A percentile compares a stretch with the other conserved stretches of the same genome.
Evolutionary conservation across 92 coral and sea anemone genomes (phyloP).

Genomic region (Galaxea fascicularis): DNA sequence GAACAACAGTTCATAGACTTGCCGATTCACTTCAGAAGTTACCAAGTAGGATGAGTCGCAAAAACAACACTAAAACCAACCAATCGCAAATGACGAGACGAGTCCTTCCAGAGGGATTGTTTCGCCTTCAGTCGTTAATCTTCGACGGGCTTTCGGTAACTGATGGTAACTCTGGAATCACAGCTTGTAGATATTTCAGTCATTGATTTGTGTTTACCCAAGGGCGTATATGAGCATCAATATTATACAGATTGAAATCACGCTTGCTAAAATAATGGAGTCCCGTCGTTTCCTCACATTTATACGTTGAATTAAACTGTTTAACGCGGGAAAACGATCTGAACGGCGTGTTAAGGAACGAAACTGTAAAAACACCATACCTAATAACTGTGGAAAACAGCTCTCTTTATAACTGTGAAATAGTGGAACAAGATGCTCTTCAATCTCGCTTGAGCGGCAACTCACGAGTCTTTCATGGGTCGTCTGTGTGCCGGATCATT

Average conservation of each 20-base stretch:
- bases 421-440: neutral
- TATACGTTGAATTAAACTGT: slow-evolving; percentile 95
- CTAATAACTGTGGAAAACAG: neutral
- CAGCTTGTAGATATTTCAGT: neutral
- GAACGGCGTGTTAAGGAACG: slow-evolving; percentile 38
- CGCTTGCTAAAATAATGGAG: slow-evolving; percentile 93
- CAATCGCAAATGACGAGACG: neutral
- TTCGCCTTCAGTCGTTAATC: neutral
- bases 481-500: too few species aligned
- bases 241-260: slow-evolving; percentile 90
- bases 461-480: too few species aligned
- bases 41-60: neutral
- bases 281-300: slow-evolving; percentile 94
- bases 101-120: neutral
- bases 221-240: slow-evolving; percentile 91
- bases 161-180: neutral
- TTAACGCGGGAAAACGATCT: slow-evolving; percentile 95
- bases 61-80: neutral
- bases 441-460: neutral
- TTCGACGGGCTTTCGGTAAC: neutral
- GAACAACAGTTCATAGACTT: neutral
- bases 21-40: neutral
- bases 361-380: neutral
- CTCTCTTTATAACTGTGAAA: neutral
- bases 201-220: slow-evolving; percentile 47